Conservation (phyloP, 2,113 vertebrate species). For the Brienomyrus brachyistius region DNA sequence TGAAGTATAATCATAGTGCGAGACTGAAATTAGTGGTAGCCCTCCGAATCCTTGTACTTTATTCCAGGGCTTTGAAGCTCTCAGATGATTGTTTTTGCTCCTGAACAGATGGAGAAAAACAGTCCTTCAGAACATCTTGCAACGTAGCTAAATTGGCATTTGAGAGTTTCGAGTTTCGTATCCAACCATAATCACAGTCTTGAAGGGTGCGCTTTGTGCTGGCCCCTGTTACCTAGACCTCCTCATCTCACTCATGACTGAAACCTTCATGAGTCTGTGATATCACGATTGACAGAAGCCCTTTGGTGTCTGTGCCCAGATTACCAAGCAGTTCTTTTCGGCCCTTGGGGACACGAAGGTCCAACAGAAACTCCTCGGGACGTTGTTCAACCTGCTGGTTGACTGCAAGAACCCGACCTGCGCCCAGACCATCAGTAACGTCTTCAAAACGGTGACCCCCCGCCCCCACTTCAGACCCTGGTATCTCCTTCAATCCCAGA, state of each 20-base stretch:
- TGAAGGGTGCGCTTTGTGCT: not conserved
- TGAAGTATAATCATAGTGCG: not conserved
- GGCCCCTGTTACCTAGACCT: not conserved
- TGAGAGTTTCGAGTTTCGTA: not conserved
- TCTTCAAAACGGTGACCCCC: conserved; percentile 84
- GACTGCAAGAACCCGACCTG: conserved; percentile 64
- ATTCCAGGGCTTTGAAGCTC: not conserved
- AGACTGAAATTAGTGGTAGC: not conserved
- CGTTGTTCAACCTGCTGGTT: conserved; percentile 77
- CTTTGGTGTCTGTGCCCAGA: conserved; percentile 54
- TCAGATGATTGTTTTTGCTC: not conserved
- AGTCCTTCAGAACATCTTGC: not conserved
- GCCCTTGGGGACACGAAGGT: conserved; percentile 66
- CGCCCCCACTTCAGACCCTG: not conserved
- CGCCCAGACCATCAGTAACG: conserved; percentile 65
- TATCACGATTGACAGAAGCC: not conserved
- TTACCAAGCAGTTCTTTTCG: conserved; percentile 81
- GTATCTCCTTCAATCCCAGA: not conserved
- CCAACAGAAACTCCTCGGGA: conserved; percentile 74
- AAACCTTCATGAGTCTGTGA: not conserved
- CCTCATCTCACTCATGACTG: not conserved
- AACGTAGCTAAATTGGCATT: not conserved
- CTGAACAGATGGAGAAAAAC: not conserved
- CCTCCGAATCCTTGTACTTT: not conserved
- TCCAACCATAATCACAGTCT: not conserved